A percentile compares a stretch with the other conserved stretches of the same genome.
These are phyloP conservation scores for Palaemon carinicauda DNA, from an alignment of 1,140 invertebrate species.

Conservation along the genomic window DNA sequence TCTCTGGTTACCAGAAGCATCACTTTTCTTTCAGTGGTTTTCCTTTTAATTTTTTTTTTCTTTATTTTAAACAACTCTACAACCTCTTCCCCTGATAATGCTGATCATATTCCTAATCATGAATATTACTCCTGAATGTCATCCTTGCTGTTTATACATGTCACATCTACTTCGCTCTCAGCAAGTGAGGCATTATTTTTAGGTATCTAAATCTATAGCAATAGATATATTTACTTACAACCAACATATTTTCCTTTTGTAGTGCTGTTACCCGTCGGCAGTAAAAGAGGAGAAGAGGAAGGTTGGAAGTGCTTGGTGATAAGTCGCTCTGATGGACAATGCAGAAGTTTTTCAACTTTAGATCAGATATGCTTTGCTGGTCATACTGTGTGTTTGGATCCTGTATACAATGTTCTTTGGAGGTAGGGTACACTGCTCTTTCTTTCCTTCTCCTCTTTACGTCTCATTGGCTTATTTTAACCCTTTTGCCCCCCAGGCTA, in stretches of 20 bases:
- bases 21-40: neutral
- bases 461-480: neutral
- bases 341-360: conserved; percentile 78
- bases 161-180: too few species aligned
- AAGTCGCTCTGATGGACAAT: conserved; percentile 83
- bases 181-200: too few species aligned
- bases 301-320: conserved; percentile 70
- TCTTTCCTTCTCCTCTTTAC: neutral
- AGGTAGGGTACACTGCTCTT: conserved; percentile 34
- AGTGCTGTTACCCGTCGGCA: conserved; percentile 41
- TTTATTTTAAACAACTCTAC: too few species aligned
- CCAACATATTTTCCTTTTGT: neutral
- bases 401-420: conserved; percentile 71
- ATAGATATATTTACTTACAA: too few species aligned
- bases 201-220: too few species aligned
- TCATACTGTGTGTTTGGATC: conserved; percentile 83
- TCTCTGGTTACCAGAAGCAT: too few species aligned
- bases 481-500: too few species aligned
- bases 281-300: conserved; percentile 34
- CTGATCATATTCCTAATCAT: too few species aligned
- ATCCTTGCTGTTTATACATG: too few species aligned
- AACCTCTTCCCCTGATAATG: too few species aligned
- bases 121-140: too few species aligned
- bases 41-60: neutral
- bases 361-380: conserved; percentile 83